Evolutionary conservation across 2,888 invertebrate genomes (phyloP), one percentile per base, ranked within the genome.

Genomic region (Diadegma fenestrale): DNA sequence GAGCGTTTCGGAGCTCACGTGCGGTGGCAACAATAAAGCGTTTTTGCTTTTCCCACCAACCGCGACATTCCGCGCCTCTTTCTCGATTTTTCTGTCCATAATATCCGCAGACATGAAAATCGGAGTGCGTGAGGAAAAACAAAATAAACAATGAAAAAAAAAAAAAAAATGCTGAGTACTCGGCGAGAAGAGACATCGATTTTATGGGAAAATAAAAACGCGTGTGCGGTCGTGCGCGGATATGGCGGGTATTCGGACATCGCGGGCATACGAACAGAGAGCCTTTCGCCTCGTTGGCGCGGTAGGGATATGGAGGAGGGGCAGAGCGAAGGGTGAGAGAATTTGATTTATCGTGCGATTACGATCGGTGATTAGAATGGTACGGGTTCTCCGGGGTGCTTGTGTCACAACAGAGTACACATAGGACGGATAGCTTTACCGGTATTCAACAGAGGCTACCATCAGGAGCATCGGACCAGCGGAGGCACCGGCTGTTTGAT

Each of bases 291-390:
- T 69, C 17, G 22, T n/a, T 51, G 33, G 66, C 6, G 66, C 6
- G 41, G 37, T 22, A 22, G 51, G 33, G 66, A 68, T n/a, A n/a
- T 22, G 22, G 58, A 7, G 41, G 63, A n/a, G 43, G 33, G 26
- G 61, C 5, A 19, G 45, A 10, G 33, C 41, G 63, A 37, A 43
- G 80, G 84, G 80, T 37, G 79, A 58, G 63, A 88, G 88, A 90
- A 88, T 91, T 90, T 91, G 91, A 92, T 92, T 92, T 92, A 91
- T 91, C 89, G 89, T 84, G 51, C 91, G 92, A 92, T 92, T 92
- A 92, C 89, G 88, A 91, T 90, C 90, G 90, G 88, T 90, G 90
- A 92, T 92, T 92, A 90, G 91, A 91, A 89, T 87, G 82, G 81
- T 86, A 82, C 89, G 88, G 88, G 86, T 84, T 85, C 84, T 85